Evolutionary conservation across 2,113 vertebrate genomes (phyloP).

Genomic region (Anser cygnoides): DNA sequence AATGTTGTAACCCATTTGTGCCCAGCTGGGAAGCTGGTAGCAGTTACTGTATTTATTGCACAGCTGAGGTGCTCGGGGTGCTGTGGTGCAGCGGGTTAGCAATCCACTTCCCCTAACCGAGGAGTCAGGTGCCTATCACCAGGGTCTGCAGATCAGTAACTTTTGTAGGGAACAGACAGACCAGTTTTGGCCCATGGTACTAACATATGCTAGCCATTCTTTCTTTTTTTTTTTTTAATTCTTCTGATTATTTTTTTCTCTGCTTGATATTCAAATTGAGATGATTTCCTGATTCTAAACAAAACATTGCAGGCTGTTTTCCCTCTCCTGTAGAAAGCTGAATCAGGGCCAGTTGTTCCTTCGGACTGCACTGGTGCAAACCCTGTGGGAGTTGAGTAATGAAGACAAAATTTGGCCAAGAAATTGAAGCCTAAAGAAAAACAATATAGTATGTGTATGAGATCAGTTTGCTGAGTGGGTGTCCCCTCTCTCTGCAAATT

Average conservation of each 20-base stretch:
- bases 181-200: not conserved
- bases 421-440: slow-evolving; percentile 7
- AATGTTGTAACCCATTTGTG: not conserved
- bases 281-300: not conserved
- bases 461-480: not conserved
- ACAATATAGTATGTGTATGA: not conserved
- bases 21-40: not conserved
- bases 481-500: not conserved
- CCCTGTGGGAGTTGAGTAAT: slow-evolving; percentile 3
- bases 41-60: not conserved
- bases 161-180: not conserved
- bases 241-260: not conserved
- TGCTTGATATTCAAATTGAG: slow-evolving; percentile 12
- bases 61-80: not conserved
- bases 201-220: not conserved
- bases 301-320: slow-evolving; percentile 10
- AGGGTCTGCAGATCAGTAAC: not conserved
- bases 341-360: slow-evolving; percentile 5
- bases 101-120: not conserved
- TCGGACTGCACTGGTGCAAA: not conserved
- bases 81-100: not conserved
- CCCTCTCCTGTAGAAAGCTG: not conserved
- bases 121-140: not conserved
- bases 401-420: not conserved
- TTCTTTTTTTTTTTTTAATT: not conserved